A percentile compares a stretch with the other conserved stretches of the same genome.
phyloP scores from a whole-genome alignment of 2,797 vertebrate genomes.

The Acridotheres tristis region DNA sequence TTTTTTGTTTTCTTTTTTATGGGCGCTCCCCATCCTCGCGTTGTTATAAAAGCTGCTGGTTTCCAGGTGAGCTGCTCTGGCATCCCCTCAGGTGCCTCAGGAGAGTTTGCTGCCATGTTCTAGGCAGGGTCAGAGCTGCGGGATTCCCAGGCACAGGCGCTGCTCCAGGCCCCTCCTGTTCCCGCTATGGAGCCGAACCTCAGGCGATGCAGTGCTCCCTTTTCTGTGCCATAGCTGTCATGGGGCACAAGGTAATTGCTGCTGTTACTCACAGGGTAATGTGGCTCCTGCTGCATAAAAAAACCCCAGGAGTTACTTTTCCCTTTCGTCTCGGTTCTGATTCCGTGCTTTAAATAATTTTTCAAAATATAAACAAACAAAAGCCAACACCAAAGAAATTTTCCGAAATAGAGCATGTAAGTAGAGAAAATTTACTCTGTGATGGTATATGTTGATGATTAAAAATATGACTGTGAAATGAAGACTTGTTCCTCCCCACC shows the following conservation, averaged over 20 bases:
- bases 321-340: background rate
- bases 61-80: background rate
- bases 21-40: background rate
- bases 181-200: background rate
- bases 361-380: background rate
- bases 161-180: background rate
- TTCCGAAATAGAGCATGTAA: background rate
- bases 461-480: background rate
- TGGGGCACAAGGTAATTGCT: conserved; percentile 1
- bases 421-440: background rate
- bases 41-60: background rate
- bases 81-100: background rate
- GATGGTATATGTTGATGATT: background rate
- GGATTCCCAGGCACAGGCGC: background rate
- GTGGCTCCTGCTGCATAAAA: background rate
- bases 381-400: background rate
- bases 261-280: background rate
- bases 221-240: background rate
- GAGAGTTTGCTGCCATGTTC: background rate
- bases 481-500: background rate
- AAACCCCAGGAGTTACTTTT: background rate
- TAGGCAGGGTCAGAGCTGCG: background rate
- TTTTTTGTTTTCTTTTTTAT: background rate
- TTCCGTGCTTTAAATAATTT: background rate
- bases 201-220: background rate